Evolutionary conservation across 2,888 invertebrate genomes (phyloP), one percentile per base, ranked within the genome.

Genomic region (Leptopilina drosophilae): DNA sequence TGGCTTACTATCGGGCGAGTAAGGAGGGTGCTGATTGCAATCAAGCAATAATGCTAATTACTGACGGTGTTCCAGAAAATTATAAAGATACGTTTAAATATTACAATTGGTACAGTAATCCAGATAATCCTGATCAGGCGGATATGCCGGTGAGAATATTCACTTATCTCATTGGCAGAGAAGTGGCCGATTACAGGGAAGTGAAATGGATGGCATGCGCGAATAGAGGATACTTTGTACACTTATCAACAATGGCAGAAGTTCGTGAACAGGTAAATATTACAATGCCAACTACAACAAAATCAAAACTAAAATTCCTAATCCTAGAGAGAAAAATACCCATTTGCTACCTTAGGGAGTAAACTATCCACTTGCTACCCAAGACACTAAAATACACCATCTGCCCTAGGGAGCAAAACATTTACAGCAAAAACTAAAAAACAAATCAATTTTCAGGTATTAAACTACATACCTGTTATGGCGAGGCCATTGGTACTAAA

Each of bases 141-240:
- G 91, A 91, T 49, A 96, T 96, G 92, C 96, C 98, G 87, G 98
- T 99, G 75, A 94, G 99, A 85, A 96, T 99, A 83, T 99, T 99
- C 93, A 99, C 99, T 64, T 99, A 98, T 93, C 94, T 99, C 89
- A 98, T 99, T 92, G 99, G 99, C 84, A 95, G 97, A 91, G 92
- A 92, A 83, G 96, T 96, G 81, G 96, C 97, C 53, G 99, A 99
- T 92, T 96, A 97, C 76, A 94, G 97, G 84, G 97, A 98, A 90
- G 97, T 98, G 83, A 96, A 97, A 90, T 98, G 98, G 97, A 99
- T 99, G 98, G 99, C 99, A 76, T 99, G 99, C 92, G 96, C 96
- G 40, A 99, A 99, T 92, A 95, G 97, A 94, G 98, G 98, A 12
- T 98, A 96, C 92, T 98, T 97, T 93, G 98, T 98, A 33, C 99